Evolutionary conservation across 2,888 invertebrate genomes (phyloP), one percentile per base, ranked within the genome.

Genomic region (Crepidodera aurea): DNA sequence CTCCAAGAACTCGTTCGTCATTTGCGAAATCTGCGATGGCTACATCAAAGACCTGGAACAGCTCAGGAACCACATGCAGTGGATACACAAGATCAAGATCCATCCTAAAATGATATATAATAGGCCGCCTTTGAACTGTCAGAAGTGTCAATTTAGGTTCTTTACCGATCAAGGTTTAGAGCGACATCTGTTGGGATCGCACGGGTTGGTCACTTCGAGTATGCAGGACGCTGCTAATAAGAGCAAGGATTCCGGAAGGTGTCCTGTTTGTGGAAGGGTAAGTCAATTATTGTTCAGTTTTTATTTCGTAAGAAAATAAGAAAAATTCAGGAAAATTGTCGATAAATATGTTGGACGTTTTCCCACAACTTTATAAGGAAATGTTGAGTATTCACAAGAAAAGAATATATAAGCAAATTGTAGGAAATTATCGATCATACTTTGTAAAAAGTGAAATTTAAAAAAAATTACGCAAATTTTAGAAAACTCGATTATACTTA

Each of bases 141-240:
- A 96, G 82, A 95, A 96, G 81, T 97, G 97, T 84, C 94, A 95
- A 83, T 94, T 93, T 81, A 87, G 96, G 76, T 98, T 98, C 84
- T 98, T 98, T 83, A 97, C 97, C 40, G 96, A 97, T 83, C 92
- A 97, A 83, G 98, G 98, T 13, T 83, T 98, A 63, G 96, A 97
- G 81, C 86, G 98, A 74, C 98, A 98, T 85, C 85, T 97, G 74
- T 84, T 96, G 66, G 96, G 96, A 67, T 92, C 94, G 22, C 97
- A 97, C 79, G 96, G 96, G 42, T 86, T 97, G 64, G 96, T 97
- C 32, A 97, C 96, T 58, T 94, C 94, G 69, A 95, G 95, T 73
- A 94, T 97, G 93, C 94, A 97, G 79, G 94, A 94, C 78, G 94
- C 96, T 46, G 96, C 96, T 40, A 96, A 96, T 79, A 94, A 92